Percentiles rank a stretch among this genome's conserved stretches.
phyloP scores from a whole-genome alignment of 1,140 invertebrate species.

The Steinernema khuongi region DNA sequence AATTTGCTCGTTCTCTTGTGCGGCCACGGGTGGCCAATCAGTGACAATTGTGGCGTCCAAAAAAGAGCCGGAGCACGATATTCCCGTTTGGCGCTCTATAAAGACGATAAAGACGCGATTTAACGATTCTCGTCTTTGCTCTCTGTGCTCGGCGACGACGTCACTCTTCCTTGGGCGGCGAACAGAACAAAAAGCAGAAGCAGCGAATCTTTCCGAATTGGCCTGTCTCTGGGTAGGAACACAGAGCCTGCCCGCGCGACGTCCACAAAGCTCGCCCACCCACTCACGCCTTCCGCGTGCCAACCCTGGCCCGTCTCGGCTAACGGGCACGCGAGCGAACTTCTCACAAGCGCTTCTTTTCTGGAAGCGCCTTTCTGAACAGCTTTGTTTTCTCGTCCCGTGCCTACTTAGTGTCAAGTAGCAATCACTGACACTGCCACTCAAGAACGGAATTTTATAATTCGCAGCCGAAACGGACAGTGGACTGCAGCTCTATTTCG shows the following conservation, averaged over 20 bases:
- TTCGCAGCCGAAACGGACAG: too few relatives aligned
- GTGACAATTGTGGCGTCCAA: not conserved
- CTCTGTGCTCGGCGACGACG: not conserved
- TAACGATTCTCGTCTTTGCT: not conserved
- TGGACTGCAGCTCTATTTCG: too few relatives aligned
- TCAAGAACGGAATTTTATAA: not conserved
- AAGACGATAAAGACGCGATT: not conserved
- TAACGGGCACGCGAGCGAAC: not conserved
- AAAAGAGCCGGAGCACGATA: not conserved
- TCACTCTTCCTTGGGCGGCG: not conserved
- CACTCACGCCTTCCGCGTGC: not conserved
- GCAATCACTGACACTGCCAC: not conserved
- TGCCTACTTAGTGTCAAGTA: not conserved
- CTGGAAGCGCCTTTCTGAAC: not conserved
- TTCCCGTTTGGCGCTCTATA: not conserved
- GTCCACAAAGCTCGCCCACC: not conserved
- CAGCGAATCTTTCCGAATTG: not conserved
- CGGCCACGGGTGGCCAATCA: not conserved
- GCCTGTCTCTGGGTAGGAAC: not conserved
- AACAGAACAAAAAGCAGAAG: slow-evolving; percentile 3
- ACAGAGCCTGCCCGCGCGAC: not conserved
- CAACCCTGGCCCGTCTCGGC: not conserved
- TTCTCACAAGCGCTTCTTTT: not conserved
- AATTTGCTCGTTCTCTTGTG: not conserved
- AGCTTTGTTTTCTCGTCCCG: not conserved